Evolutionary conservation across 2,113 vertebrate species (phyloP), one percentile per base, ranked within the genome.

Genomic region (Sula dactylatra): DNA sequence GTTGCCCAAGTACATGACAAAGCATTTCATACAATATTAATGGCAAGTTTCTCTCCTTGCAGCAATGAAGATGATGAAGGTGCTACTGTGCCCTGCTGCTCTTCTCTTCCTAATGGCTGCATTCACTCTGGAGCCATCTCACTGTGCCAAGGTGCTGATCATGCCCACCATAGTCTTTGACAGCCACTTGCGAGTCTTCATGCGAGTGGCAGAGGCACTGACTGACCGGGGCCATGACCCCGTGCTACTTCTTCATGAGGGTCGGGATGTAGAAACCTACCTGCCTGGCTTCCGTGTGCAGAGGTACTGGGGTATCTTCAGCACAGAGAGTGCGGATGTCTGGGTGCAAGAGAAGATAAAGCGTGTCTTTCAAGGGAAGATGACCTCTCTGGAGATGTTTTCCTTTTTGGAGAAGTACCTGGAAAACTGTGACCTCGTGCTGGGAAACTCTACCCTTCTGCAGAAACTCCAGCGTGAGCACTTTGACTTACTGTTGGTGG

Each of bases 331-430:
- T 0, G 93, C 96, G 0, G 97, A 98, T 10, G 86, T 79, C 42
- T 98, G 97, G 96, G 95, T 98, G 66, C 97, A 98, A 86, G 97
- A 96, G 77, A 97, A 95, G 86, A 97, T 98, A 85, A 96, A 93
- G 50, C 96, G 95, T 24, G 71, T 98, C 66, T 97, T 98, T 81
- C 95, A 98, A 62, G 97, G 97, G 64, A 96, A 96, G 83, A 96
- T 97, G 90, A 98, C 97, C 10, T 93, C 96, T 47, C 74, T 98
- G 86, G 94, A 97, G 65, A 88, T 98, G 80, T 97, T 98, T 49
- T 95, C 96, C 4, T 94, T 98, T 87, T 62, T 98, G 90, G 97
- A 98, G 62, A 97, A 96, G 49, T 98, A 98, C 79, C 49, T 96
- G 74, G 91, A 97, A 82, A 98, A 98, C 96, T 98, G 97, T 81